Evolutionary conservation across 30 jellyfish, hydroid and myxozoan species (phyloP), one percentile per base, ranked within the genome.

Genomic region (Mastigias papua): DNA sequence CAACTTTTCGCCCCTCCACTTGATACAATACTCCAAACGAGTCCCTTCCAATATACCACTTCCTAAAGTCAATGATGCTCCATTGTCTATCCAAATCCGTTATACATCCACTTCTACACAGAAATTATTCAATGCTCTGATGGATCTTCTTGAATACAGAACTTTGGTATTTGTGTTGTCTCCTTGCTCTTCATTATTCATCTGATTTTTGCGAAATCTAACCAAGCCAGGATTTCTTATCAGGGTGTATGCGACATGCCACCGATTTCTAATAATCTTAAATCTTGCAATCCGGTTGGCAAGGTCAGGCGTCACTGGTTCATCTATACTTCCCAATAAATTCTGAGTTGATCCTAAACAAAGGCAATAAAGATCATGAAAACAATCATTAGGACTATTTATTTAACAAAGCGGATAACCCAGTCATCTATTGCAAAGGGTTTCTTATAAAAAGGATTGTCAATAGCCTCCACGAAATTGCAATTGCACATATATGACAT

Each of bases 221-320:
- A n/a, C 76, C 32, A 76, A 35, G 26, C 31, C 30, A 19, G 88
- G 88, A 35, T 50, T 76, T 25, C 51, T 76, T 10, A 76, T 51
- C 28, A 76, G 33, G 22, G 88, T 76, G 88, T 76, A 76, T 19
- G 88, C 88, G 7, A 76, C 33, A 76, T 76, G 49, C 88, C 88
- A 76, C 28, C 64, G 61, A 37, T 76, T 76, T 58, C 88, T 51
- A 9, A 76, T 51, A 16, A 76, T 54, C 62, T 58, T 51, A 34
- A 48, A 76, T 58, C 88, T 51, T 23, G 33, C 76, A 30, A 21
- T 35, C 76, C 50, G 9, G 9, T 4, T 13, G 21, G 76, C 76
- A 65, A 65, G 48, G 19, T 32, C 76, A 65, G 22, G 50, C 28
- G n/a, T 54, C 17, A 6, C 27, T 2, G 20, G 25, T 3, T 16